These are phyloP conservation scores for Phrynosoma platyrhinos DNA, from an alignment of 2,113 vertebrate genomes.

Conservation along the genomic window DNA sequence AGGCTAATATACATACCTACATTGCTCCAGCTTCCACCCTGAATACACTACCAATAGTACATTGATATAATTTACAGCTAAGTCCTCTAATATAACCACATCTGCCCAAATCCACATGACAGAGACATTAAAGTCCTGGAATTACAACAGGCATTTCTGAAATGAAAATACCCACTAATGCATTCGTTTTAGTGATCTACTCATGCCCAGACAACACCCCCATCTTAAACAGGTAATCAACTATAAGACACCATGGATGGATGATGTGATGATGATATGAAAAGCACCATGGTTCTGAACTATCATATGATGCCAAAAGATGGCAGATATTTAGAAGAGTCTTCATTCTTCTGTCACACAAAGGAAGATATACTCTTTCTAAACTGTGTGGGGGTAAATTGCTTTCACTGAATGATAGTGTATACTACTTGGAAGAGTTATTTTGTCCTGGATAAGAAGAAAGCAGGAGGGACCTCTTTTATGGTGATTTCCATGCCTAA, in stretches of 20 bases:
- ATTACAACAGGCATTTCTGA: too few species aligned
- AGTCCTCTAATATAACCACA: too few species aligned
- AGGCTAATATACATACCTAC: too few species aligned
- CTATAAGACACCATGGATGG: too few species aligned
- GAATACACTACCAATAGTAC: too few species aligned
- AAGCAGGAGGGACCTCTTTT: not conserved
- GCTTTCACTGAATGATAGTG: not conserved
- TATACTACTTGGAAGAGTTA: not conserved
- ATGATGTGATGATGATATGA: not conserved
- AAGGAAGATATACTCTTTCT: not conserved
- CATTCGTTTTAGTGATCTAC: too few species aligned
- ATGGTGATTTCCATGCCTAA: not conserved
- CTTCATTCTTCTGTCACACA: not conserved
- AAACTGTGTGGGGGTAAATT: not conserved
- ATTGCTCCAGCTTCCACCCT: too few species aligned
- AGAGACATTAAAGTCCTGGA: too few species aligned
- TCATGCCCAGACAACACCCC: not conserved
- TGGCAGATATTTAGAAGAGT: not conserved
- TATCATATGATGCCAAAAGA: not conserved
- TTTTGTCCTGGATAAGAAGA: not conserved
- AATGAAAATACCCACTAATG: too few species aligned
- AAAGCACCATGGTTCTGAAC: not conserved
- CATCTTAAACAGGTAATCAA: too few species aligned
- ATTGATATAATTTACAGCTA: too few species aligned
- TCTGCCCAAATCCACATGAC: too few species aligned